These are phyloP conservation scores for Orthosia gracilis DNA, from an alignment of 2,888 invertebrate genomes.

Conservation along the genomic window DNA sequence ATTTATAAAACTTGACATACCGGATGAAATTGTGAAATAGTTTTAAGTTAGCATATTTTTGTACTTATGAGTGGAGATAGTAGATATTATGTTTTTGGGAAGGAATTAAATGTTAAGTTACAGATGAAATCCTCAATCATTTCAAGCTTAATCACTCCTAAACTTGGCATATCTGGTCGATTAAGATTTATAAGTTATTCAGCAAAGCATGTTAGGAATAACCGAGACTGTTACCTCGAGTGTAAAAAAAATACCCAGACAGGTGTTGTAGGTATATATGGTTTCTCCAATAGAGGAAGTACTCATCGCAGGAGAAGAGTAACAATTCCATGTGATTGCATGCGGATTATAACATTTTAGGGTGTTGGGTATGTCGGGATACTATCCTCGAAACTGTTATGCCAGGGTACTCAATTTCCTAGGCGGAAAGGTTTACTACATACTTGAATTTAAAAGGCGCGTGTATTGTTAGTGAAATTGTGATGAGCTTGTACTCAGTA, in stretches of 20 bases:
- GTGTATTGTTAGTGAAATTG: slow-evolving; percentile 25
- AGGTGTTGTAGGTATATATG: slow-evolving; percentile 2
- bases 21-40: slow-evolving; percentile 18
- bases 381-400: slow-evolving; percentile 38
- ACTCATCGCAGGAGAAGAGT: slow-evolving; percentile 19
- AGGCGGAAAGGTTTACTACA: slow-evolving; percentile 46
- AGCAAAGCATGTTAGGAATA: background rate
- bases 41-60: slow-evolving; percentile 21
- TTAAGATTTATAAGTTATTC: background rate
- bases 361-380: slow-evolving; percentile 11
- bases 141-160: background rate
- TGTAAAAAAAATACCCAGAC: slow-evolving; percentile 13
- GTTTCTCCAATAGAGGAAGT: slow-evolving; percentile 36
- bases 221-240: background rate
- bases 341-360: slow-evolving; percentile 42
- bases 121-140: background rate
- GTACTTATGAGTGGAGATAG: slow-evolving; percentile 10
- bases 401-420: slow-evolving; percentile 42
- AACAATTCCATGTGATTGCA: slow-evolving; percentile 45
- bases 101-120: slow-evolving; percentile 38
- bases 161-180: background rate
- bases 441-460: slow-evolving; percentile 28
- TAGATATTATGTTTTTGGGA: slow-evolving; percentile 27
- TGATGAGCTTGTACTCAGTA: slow-evolving; percentile 15
- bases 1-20: background rate